Base-by-base conservation (phyloP, 2,797 vertebrate species). In the Hirundo rustica region DNA sequence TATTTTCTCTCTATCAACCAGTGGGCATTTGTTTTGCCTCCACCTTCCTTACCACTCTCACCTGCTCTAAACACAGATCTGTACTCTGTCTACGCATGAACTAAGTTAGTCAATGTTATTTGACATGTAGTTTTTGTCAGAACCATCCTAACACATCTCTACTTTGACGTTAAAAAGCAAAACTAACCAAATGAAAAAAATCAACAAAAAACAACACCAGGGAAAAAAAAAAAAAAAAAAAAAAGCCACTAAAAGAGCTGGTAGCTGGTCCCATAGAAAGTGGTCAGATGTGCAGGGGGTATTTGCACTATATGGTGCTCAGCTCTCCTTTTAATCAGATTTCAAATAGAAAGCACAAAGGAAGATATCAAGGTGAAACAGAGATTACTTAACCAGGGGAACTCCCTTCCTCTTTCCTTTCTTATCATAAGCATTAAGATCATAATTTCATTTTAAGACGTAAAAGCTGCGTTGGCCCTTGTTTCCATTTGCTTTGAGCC, bases 361-460 rank as follows among this genome's bases (percentile, higher is more conserved):
- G 80, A 87, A 89, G 68, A 89, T 96, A 96, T 96, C 93, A 95
- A 96, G 92, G 95, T 95, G 72, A 92, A 95, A 92, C 67, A 95
- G 72, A 91, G 90, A 96, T 96, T 96, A 91, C 90, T 81, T 93
- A 87, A 67, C 50, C 74, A 91, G 40, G 88, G 93, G 77, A 96
- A 97, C 95, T 89, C 96, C 96, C 96, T 97, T 97, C 96, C 95
- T 94, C 90, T 96, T 94, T 93, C 78, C 96, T 94, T 95, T 96
- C 96, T 96, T 96, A 96, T 96, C 94, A 53, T 54, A 76, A 1
- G 2, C 57, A 74, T 94, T 97, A 93, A 91, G 81, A 95, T 85
- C 92, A 67, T 76, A 60, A 95, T 89, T 96, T 95, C 84, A 85
- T 90, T 95, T 87, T 79, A 88, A 96, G 75, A 96, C 45, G 84